Evolutionary conservation across 2,797 vertebrate species (phyloP).

Genomic region (Silurus aristotelis): DNA sequence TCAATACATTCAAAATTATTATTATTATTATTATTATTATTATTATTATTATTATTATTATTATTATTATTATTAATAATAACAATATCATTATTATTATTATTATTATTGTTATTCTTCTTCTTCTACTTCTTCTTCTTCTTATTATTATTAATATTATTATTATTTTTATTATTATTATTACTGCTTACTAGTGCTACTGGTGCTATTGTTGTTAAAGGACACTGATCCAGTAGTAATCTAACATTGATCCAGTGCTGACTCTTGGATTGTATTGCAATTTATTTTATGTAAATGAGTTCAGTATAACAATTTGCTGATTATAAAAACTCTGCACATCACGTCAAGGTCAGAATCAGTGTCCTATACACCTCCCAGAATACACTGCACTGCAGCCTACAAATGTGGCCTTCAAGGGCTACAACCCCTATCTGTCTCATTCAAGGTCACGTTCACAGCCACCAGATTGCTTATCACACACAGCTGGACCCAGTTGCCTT

Average conservation of each 20-base stretch:
- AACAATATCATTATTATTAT: no score
- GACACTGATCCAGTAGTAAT: no score
- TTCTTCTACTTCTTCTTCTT: no score
- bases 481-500: not conserved
- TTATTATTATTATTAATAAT: no score
- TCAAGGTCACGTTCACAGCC: not conserved
- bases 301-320: not conserved
- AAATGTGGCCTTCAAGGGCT: not conserved
- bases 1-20: constrained; percentile 29
- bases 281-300: not conserved
- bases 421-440: not conserved
- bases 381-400: not conserved
- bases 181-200: not conserved
- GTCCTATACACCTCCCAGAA: not conserved
- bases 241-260: not conserved
- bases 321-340: not conserved
- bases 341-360: not conserved
- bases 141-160: no score
- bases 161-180: no score
- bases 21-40: no score
- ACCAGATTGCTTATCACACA: not conserved
- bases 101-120: no score
- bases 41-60: no score
- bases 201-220: no score
- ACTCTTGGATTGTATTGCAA: not conserved